A percentile compares a stretch with the other conserved stretches of the same genome.
phyloP scores from a whole-genome alignment of 2,113 vertebrate species.

The Scytalopus superciliaris region DNA sequence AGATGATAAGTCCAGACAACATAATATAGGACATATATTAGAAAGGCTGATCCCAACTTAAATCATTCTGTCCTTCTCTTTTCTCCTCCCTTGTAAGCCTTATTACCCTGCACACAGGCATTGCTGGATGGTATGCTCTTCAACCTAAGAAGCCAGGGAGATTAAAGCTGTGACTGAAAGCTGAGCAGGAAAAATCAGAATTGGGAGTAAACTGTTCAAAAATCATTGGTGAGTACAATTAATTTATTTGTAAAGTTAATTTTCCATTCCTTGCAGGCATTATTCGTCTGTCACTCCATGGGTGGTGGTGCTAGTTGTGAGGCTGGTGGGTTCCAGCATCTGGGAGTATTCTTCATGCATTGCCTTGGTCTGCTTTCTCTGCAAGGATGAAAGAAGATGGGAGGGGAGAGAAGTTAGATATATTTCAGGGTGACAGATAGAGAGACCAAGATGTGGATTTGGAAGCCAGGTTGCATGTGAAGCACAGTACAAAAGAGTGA shows the following conservation, averaged over 20 bases:
- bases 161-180: neutral
- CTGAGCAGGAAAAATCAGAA: neutral
- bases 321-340: neutral
- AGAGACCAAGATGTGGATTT: neutral
- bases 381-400: neutral
- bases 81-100: neutral
- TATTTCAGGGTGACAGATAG: no score
- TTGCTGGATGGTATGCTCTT: neutral
- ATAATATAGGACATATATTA: neutral
- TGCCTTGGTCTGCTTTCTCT: slow-evolving; percentile 2
- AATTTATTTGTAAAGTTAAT: slow-evolving; percentile 4
- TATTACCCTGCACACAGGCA: neutral
- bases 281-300: neutral
- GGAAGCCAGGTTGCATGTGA: neutral
- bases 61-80: neutral
- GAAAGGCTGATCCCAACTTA: neutral
- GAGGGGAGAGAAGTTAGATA: neutral
- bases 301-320: neutral
- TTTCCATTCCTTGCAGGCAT: neutral
- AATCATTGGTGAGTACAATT: neutral
- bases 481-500: neutral
- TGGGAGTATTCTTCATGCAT: neutral
- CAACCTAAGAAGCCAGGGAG: neutral
- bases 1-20: neutral
- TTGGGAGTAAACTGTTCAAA: neutral